Base-by-base conservation (phyloP, 2,888 invertebrate species). In the Habroteleia sp. region DNA sequence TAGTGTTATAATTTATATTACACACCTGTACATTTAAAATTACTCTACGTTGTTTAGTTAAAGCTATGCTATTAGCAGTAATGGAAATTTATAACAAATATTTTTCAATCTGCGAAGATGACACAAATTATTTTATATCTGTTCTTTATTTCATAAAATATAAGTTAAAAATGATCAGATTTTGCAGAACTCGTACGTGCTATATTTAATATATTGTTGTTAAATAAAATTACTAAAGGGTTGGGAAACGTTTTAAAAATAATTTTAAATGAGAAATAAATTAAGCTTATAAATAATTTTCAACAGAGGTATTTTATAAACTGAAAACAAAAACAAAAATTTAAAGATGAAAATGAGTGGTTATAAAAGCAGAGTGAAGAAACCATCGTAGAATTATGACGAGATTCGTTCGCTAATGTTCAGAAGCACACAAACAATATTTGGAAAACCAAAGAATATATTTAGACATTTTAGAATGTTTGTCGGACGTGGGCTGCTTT, bases 391-490 rank as follows among this genome's bases (percentile, higher is more conserved):
- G 14, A 31, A 37, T 25, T 10, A 2, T 13, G 41, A 42, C 1
- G 41, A 25, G 23, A 14, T n/a, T 42, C 13, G 41, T 3, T 20
- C 20, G 5, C 7, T 25, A 25, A 42, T 25, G 13, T 2, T 23
- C 11, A 3, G n/a, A n/a, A n/a, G 13, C 7, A 13, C 10, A 17
- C 10, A 8, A 23, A 14, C 13, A 27, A 31, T 13, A 35, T 33
- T 44, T 35, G 10, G 20, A 14, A 37, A 60, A 54, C 25, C 29
- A 8, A 8, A 33, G 42, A 54, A 54, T 54, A 52, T 17, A 25
- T 39, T 63, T 52, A 37, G 37, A 66, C 23, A 44, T n/a, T 41
- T 54, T 41, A 29, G 33, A 65, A 66, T 39, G 37, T 54, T 42
- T 50, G 42, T 23, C 25, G 10, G 44, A 44, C 31, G 10, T 13